Evolutionary conservation across 2,113 vertebrate genomes (phyloP).

Genomic region (Colaptes auratus): DNA sequence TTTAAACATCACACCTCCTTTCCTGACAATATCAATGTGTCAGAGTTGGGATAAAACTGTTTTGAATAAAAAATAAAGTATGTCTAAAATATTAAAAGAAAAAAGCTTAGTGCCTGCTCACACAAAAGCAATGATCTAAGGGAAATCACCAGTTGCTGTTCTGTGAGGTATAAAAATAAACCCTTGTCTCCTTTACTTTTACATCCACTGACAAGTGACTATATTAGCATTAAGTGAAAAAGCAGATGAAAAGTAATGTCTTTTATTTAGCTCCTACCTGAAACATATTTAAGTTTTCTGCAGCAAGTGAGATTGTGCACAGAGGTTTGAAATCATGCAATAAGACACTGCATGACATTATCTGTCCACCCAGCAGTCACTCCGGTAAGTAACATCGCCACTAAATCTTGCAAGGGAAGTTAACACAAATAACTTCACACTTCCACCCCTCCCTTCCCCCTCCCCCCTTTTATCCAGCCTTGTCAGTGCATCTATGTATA

Average conservation of each 20-base stretch:
- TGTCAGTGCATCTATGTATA: conserved; percentile 41
- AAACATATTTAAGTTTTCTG: conserved; percentile 66
- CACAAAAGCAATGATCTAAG: conserved; percentile 71
- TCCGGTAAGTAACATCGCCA: conserved; percentile 45
- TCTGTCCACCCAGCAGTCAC: conserved; percentile 63
- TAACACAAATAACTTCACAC: conserved; percentile 51
- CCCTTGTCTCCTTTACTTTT: conserved; percentile 69
- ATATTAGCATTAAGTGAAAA: conserved; percentile 76
- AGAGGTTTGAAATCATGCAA: conserved; percentile 62
- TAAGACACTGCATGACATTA: conserved; percentile 65
- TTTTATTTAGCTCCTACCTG: conserved; percentile 75
- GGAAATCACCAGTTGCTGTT: conserved; percentile 72
- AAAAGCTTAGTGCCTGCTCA: conserved; percentile 59
- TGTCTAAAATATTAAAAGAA: conserved; percentile 71
- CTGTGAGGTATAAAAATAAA: conserved; percentile 75
- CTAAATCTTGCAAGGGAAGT: conserved; percentile 51
- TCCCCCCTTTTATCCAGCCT: background rate
- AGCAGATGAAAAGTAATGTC: conserved; percentile 73
- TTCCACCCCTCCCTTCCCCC: background rate
- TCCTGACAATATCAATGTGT: conserved; percentile 31
- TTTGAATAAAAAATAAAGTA: conserved; percentile 71
- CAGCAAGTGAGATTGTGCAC: conserved; percentile 57
- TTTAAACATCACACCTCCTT: conserved; percentile 35
- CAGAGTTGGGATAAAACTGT: conserved; percentile 63
- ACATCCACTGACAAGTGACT: conserved; percentile 73